Base-by-base conservation (phyloP, 2,888 invertebrate species). In the Apocheima hispidaria region DNA sequence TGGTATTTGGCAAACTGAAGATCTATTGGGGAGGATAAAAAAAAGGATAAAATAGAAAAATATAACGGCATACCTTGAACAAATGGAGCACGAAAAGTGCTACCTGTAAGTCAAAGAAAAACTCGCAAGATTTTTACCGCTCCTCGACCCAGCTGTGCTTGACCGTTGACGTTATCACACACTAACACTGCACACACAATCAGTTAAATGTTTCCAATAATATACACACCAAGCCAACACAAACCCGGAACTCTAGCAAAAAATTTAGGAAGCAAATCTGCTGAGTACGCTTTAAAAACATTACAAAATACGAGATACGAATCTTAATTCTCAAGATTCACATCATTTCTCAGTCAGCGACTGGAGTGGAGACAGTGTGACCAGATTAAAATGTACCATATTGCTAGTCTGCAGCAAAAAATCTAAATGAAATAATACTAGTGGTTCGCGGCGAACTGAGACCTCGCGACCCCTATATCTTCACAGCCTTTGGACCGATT, bases 121-220 rank as follows among this genome's bases (percentile, higher is more conserved):
- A 88, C 86, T 84, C 79, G 84, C 79, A 81, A 88, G 83, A 88
- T 85, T 90, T 86, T 90, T 92, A 92, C 92, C 91, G 90, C 90
- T 91, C 87, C 82, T 83, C 80, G 79, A 82, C 84, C 86, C 91
- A 92, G 91, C 91, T 92, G 92, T 90, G 89, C 90, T 90, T 88
- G 90, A 91, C 88, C 79, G 79, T 81, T 80, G 87, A 85, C 82
- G 86, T 84, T 91, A 88, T 83, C 87, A 88, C 59, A 74, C 75
- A 71, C 62, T 67, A 70, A 64, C 58, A 56, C 36, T 51, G 18
- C 51, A 55, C 56, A 40, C 23, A 61, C 56, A 64, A 28, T 54
- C 43, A 33, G 30, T 21, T 28, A 7, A 30, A 40, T 20, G 16
- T 7, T 44, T 49, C 23, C 6, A 43, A 18, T 51, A 44, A 46